phyloP scores from a whole-genome alignment of 2,797 vertebrate species.

The Arrhamphus sclerolepis region DNA sequence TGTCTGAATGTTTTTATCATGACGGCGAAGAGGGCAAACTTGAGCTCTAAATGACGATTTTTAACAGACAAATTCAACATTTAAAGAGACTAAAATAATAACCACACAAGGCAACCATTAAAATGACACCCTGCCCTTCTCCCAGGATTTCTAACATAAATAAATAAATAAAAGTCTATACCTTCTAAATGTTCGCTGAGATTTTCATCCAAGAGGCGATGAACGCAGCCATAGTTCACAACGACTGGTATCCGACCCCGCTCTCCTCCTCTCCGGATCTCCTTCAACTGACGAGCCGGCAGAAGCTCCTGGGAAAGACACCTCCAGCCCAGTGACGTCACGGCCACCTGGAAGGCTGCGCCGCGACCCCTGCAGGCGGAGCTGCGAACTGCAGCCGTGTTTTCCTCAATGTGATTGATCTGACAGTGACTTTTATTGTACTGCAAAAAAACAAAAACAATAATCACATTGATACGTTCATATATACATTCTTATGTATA shows the following conservation, averaged over 20 bases:
- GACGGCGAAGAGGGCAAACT: too few species aligned
- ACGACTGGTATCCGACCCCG: slow-evolving; percentile 2
- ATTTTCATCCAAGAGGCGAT: slow-evolving; percentile 38
- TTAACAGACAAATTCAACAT: neutral
- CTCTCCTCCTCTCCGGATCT: slow-evolving; percentile 6
- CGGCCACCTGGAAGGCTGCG: slow-evolving; percentile 20
- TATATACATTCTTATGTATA: too few species aligned
- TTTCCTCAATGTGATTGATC: too few species aligned
- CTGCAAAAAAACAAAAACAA: too few species aligned
- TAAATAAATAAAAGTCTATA: slow-evolving; percentile 30
- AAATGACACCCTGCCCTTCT: neutral
- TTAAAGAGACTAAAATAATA: neutral
- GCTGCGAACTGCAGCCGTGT: neutral
- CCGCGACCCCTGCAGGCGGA: slow-evolving; percentile 57
- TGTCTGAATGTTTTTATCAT: neutral
- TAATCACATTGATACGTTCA: too few species aligned
- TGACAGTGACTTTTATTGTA: too few species aligned
- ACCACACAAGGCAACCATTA: neutral
- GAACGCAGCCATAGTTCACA: slow-evolving; percentile 42
- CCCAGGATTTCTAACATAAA: neutral
- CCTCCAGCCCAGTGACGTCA: slow-evolving; percentile 75
- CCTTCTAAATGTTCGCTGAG: slow-evolving; percentile 36
- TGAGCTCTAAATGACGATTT: neutral
- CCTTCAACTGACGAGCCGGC: slow-evolving; percentile 31
- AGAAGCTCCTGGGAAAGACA: slow-evolving; percentile 33